phyloP scores from a whole-genome alignment of 2,888 invertebrate genomes.

The Heterodera filipjevi region DNA sequence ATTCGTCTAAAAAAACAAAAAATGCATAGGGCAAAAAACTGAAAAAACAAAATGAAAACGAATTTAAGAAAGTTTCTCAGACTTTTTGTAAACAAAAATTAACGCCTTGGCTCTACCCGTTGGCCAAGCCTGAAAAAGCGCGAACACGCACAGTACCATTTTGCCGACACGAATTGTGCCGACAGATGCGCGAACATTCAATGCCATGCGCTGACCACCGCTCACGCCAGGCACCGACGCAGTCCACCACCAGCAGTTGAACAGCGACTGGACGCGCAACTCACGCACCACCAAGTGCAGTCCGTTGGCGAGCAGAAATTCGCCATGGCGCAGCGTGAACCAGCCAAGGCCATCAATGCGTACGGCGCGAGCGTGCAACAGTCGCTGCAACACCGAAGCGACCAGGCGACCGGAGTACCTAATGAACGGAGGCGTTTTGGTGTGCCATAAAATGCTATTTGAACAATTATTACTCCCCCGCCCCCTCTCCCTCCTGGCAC shows the following conservation, averaged over 20 bases:
- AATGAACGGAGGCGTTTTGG: conserved; percentile 4
- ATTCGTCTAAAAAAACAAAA: neutral
- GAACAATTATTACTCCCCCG: too few relatives aligned
- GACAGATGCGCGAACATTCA: conserved; percentile 14
- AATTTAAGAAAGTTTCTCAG: too few relatives aligned
- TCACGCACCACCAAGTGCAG: conserved; percentile 60
- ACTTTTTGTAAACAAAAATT: too few relatives aligned
- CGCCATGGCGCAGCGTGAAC: conserved; percentile 47
- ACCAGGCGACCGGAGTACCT: conserved; percentile 65
- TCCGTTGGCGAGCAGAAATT: conserved; percentile 37
- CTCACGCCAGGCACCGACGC: too few relatives aligned
- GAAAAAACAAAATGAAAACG: too few relatives aligned
- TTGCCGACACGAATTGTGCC: conserved; percentile 2
- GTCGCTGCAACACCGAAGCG: conserved; percentile 60
- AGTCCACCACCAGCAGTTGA: conserved; percentile 7
- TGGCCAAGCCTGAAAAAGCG: too few relatives aligned
- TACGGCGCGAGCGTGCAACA: conserved; percentile 37
- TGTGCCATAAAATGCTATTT: too few relatives aligned
- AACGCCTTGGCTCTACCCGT: too few relatives aligned
- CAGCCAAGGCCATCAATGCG: conserved; percentile 37
- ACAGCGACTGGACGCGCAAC: conserved; percentile 54
- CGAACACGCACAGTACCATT: neutral
- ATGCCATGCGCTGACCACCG: conserved; percentile 1
- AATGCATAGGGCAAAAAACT: too few relatives aligned
- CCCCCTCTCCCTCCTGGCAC: too few relatives aligned